phyloP scores from a whole-genome alignment of 1,140 invertebrate genomes.

The Pomacea maculata region DNA sequence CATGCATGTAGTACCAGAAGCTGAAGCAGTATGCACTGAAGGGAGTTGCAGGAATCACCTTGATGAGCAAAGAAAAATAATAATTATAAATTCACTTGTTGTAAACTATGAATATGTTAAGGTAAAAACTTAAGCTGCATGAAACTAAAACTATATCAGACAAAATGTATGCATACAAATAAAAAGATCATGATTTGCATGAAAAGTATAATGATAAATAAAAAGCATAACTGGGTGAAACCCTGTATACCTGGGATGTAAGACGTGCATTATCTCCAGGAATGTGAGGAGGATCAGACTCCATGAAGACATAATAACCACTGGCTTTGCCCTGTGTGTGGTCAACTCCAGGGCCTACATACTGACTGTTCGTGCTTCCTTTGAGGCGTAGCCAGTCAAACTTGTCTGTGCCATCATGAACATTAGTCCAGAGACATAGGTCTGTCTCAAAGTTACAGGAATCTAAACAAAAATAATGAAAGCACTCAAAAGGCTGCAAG shows the following conservation, averaged over 20 bases:
- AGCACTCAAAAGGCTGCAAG: too few species aligned
- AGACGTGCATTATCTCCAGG: constrained; percentile 70
- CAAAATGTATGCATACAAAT: too few species aligned
- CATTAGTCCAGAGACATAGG: constrained; percentile 55
- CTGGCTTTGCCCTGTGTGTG: constrained; percentile 40
- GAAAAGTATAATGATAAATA: too few species aligned
- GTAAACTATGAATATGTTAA: neutral
- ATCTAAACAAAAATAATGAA: constrained; percentile 20
- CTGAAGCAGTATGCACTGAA: constrained; percentile 40
- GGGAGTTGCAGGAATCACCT: constrained; percentile 3
- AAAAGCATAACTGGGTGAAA: too few species aligned
- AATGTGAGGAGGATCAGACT: constrained; percentile 68
- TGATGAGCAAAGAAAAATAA: neutral
- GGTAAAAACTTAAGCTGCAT: too few species aligned
- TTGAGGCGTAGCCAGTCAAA: constrained; percentile 58
- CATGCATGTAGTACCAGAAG: constrained; percentile 63
- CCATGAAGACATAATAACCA: constrained; percentile 24
- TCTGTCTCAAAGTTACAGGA: constrained; percentile 55
- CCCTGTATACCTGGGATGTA: constrained; percentile 1
- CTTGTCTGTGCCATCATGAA: constrained; percentile 44
- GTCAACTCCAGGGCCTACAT: constrained; percentile 54
- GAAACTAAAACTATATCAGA: too few species aligned
- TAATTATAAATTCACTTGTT: neutral
- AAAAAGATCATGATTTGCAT: too few species aligned
- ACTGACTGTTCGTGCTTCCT: constrained; percentile 39